phyloP scores from a whole-genome alignment of 2,113 vertebrate species.

The Diglossa brunneiventris region DNA sequence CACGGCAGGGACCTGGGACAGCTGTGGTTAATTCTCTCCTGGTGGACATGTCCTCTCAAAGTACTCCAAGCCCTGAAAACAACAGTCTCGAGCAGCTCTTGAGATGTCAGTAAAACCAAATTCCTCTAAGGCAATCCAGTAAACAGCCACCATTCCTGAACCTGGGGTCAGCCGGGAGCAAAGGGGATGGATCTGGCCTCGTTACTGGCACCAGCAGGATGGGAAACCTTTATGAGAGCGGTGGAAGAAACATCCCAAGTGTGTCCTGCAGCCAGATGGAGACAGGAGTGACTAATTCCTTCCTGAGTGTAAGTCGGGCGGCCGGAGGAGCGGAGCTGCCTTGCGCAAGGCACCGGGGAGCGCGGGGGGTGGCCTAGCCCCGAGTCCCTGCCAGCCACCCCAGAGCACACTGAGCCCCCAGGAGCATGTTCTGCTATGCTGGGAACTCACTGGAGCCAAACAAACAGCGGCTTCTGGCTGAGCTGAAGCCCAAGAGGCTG shows the following conservation, averaged over 20 bases:
- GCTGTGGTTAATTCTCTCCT: neutral
- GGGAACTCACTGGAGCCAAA: neutral
- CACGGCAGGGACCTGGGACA: neutral
- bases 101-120: neutral
- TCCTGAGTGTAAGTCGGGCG: neutral
- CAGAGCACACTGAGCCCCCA: neutral
- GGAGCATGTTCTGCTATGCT: neutral
- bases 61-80: neutral
- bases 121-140: neutral
- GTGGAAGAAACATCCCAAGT: neutral
- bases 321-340: neutral
- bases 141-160: neutral
- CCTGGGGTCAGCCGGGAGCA: rapidly evolving
- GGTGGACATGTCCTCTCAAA: neutral
- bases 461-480: neutral
- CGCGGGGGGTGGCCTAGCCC: neutral
- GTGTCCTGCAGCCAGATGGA: neutral
- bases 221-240: neutral
- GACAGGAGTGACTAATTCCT: neutral
- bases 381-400: rapidly evolving
- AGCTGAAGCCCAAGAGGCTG: neutral
- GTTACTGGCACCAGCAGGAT: rapidly evolving
- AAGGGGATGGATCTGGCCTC: neutral
- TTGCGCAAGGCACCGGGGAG: neutral
- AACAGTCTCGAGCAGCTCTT: neutral